Evolutionary conservation across 1,140 invertebrate genomes (phyloP), one percentile per base, ranked within the genome.

Genomic region (Caenorhabditis latens): DNA sequence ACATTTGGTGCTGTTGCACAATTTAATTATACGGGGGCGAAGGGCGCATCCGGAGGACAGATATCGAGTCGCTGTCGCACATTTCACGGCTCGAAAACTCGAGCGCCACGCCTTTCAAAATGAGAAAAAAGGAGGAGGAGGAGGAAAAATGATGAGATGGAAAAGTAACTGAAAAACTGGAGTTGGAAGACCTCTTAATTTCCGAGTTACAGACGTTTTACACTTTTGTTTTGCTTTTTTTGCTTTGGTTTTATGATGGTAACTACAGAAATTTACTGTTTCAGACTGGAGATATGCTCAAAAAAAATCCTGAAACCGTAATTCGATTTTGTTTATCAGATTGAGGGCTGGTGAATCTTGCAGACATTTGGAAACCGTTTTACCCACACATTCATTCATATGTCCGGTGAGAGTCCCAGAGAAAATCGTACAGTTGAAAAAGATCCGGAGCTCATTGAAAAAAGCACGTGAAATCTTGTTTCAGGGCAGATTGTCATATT

Each of bases 11-110:
- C 71, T 79, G 71, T 50, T 79, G 71, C 71, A 19, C 71, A 79
- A 79, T 79, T 79, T 79, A 79, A 79, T 79, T 79, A 79, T 79
- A 79, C 71, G 71, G 71, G 71, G 71, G 71, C 71, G 71, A 79
- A 50, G 71, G 71, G 71, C 46, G 71, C 71, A 79, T 79, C 71
- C 71, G 71, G 71, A 79, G 71, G 71, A 79, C 71, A 79, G 71
- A 79, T 79, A 79, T 79, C 71, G 71, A 79, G 71, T 42, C 71
- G 46, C 14, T 40, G 71, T 13, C 67, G 9, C 43, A 21, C 43
- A 32, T 71, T 71, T 71, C 65, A 71, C 65, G 65, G 46, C 71
- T 79, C 46, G 71, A 79, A 63, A 79, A 79, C 71, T 79, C 46
- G 71, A 32, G 24, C 21, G 7, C 46, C 32, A 50, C 46, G 46